Conservation (phyloP, 2,797 vertebrate genomes). For the Sebastes cheni region DNA sequence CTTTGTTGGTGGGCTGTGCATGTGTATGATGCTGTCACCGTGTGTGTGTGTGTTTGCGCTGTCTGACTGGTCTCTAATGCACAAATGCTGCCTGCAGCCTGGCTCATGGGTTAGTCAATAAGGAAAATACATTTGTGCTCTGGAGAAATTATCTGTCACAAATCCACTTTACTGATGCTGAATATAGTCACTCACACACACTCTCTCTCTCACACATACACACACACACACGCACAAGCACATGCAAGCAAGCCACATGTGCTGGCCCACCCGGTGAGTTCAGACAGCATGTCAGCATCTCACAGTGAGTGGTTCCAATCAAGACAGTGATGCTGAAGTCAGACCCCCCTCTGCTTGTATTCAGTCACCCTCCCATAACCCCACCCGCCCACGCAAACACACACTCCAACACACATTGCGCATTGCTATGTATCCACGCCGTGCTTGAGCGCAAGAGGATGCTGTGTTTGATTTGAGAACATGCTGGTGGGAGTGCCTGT, state of each 20-base stretch:
- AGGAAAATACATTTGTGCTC: constrained; percentile 45
- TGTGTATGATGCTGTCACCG: constrained; percentile 18
- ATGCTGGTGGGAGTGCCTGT: constrained; percentile 8
- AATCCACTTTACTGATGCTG: constrained; percentile 37
- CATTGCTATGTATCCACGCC: constrained; percentile 6
- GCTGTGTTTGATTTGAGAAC: constrained; percentile 12
- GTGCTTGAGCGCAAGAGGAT: constrained; percentile 1
- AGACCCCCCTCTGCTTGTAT: constrained; percentile 26
- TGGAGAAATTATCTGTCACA: constrained; percentile 47
- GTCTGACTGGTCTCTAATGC: constrained; percentile 36
- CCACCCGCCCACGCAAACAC: constrained; percentile 18
- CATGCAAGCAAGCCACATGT: constrained; percentile 2
- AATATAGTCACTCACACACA: not conserved
- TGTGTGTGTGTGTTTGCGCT: not conserved
- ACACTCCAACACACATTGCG: constrained; percentile 6
- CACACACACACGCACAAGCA: not conserved
- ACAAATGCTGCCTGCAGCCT: constrained; percentile 40
- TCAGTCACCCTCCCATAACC: constrained; percentile 23
- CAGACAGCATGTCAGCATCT: constrained; percentile 64
- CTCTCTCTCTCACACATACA: not conserved
- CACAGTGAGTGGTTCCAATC: constrained; percentile 50
- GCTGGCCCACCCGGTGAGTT: constrained; percentile 52
- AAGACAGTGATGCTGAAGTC: constrained; percentile 46
- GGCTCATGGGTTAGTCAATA: constrained; percentile 59
- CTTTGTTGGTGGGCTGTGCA: constrained; percentile 51